Evolutionary conservation across 2,888 invertebrate genomes (phyloP).

Genomic region (Leptodirus hochenwartii): DNA sequence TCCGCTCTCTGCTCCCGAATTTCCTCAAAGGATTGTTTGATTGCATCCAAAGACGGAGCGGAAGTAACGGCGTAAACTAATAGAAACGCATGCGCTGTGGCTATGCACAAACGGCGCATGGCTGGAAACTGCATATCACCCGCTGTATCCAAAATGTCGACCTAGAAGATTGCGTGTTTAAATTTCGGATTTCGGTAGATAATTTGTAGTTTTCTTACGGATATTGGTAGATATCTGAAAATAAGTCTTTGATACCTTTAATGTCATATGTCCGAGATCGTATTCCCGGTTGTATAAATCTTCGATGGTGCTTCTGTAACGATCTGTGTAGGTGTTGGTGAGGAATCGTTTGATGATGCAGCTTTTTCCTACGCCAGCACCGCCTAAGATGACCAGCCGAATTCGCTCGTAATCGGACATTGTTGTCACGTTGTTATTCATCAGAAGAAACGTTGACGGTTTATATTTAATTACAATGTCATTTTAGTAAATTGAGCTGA

Average conservation of each 20-base stretch:
- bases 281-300: conserved; percentile 76
- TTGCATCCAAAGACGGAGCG: conserved; percentile 48
- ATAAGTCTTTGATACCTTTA: too few species aligned
- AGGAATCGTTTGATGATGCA: conserved; percentile 67
- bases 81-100: conserved; percentile 75
- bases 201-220: conserved; percentile 15
- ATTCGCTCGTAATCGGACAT: conserved; percentile 64
- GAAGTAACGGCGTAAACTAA: conserved; percentile 70
- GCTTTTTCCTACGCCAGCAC: conserved; percentile 70
- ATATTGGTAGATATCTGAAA: not conserved
- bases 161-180: too few species aligned
- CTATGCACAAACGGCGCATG: conserved; percentile 72
- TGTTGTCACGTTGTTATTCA: conserved; percentile 26
- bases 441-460: too few species aligned
- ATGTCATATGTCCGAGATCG: conserved; percentile 51
- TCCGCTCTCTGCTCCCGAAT: conserved; percentile 65
- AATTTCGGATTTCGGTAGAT: too few species aligned
- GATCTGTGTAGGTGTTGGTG: conserved; percentile 58
- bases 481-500: too few species aligned
- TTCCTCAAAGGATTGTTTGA: conserved; percentile 63
- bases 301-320: conserved; percentile 73
- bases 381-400: conserved; percentile 66
- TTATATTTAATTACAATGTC: too few species aligned
- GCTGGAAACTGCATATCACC: conserved; percentile 82
- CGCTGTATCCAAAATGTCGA: conserved; percentile 66